Conservation (phyloP, 2,888 invertebrate genomes). For the Sarcophaga caerulescens region DNA sequence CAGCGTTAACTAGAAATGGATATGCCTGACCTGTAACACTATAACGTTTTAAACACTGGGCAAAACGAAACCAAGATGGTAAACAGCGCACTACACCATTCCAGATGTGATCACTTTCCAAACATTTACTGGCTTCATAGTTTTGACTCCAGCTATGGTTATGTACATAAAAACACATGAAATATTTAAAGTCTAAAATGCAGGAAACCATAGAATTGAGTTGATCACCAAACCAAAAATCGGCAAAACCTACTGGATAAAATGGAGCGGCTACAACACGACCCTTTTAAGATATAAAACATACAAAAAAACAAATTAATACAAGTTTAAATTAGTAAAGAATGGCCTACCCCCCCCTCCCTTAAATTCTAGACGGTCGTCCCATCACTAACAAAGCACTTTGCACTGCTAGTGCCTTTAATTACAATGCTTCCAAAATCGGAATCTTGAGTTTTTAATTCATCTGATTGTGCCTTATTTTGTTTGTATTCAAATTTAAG, state of each 20-base stretch:
- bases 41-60: conserved; percentile 96
- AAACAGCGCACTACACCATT: conserved; percentile 93
- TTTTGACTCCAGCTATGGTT: conserved; percentile 84
- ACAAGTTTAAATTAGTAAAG: too few species aligned
- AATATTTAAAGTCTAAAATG: conserved; percentile 95
- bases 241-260: conserved; percentile 95
- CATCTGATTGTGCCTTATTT: too few species aligned
- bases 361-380: not conserved
- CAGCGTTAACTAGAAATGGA: conserved; percentile 97
- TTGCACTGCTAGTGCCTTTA: too few species aligned
- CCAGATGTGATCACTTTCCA: conserved; percentile 86
- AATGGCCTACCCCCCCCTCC: not conserved
- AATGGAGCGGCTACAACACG: conserved; percentile 93
- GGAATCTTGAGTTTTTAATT: too few species aligned
- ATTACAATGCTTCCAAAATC: too few species aligned
- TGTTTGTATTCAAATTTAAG: too few species aligned
- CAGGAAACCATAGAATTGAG: conserved; percentile 94
- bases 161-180: conserved; percentile 92
- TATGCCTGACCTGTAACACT: conserved; percentile 94
- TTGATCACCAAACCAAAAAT: conserved; percentile 98
- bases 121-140: conserved; percentile 80
- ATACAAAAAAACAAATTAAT: not conserved
- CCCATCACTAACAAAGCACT: too few species aligned
- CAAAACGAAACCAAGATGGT: conserved; percentile 99
- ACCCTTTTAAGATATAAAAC: conserved; percentile 81